phyloP scores from a whole-genome alignment of 2,113 vertebrate genomes.

The Pterophyllum scalare region DNA sequence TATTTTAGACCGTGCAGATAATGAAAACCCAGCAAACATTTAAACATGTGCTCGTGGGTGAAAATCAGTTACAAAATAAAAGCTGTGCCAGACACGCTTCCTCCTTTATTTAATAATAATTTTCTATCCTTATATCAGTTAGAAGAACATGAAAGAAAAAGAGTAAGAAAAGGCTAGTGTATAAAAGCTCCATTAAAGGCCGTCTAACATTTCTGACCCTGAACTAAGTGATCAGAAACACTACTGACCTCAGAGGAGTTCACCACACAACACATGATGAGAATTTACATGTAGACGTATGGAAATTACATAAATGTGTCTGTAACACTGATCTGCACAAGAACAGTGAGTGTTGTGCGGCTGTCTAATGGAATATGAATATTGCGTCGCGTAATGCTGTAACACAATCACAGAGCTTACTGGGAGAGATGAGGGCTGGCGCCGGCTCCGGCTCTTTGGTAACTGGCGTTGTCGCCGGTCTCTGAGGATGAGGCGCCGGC shows the following conservation, averaged over 20 bases:
- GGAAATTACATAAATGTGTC: neutral
- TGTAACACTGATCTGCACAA: neutral
- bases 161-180: neutral
- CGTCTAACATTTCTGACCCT: neutral
- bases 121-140: no score
- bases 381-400: neutral
- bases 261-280: neutral
- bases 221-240: neutral
- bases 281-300: neutral
- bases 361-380: neutral
- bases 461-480: neutral
- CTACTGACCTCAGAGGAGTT: neutral
- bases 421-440: slow-evolving; percentile 35
- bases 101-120: neutral
- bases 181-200: neutral
- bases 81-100: neutral
- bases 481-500: neutral
- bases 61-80: neutral
- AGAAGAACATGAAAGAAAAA: no score
- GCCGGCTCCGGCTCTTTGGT: accelerated
- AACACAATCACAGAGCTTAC: slow-evolving; percentile 55
- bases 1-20: no score
- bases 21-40: no score
- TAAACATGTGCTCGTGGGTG: no score
- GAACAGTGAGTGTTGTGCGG: neutral